phyloP scores from a whole-genome alignment of 1,140 invertebrate species.

The Neelides sp. region DNA sequence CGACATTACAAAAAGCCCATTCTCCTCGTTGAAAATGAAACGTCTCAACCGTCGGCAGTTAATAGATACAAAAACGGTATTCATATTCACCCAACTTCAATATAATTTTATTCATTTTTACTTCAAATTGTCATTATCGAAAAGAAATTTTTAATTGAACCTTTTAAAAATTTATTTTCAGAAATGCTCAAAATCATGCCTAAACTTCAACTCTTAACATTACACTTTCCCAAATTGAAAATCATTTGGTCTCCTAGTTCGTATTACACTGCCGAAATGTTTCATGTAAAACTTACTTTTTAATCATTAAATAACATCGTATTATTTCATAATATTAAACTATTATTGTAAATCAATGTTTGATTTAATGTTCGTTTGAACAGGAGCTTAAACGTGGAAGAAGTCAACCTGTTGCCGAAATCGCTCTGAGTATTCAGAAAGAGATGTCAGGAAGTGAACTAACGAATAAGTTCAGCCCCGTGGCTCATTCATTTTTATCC shows the following conservation, averaged over 20 bases:
- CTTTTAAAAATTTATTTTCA: constrained; percentile 60
- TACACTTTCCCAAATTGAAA: constrained; percentile 84
- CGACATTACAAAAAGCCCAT: constrained; percentile 76
- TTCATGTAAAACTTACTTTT: constrained; percentile 46
- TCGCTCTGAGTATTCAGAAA: constrained; percentile 42
- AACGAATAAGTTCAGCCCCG: constrained; percentile 52
- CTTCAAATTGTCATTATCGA: constrained; percentile 47
- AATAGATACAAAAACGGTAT: background rate
- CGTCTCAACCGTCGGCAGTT: constrained; percentile 64
- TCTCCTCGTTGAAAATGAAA: constrained; percentile 94
- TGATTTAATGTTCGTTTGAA: background rate
- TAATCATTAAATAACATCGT: background rate
- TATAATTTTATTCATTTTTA: constrained; percentile 11
- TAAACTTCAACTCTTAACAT: constrained; percentile 76
- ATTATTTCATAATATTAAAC: background rate
- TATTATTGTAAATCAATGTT: background rate
- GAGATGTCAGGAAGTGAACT: constrained; percentile 28
- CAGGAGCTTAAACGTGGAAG: constrained; percentile 61
- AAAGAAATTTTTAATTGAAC: constrained; percentile 59
- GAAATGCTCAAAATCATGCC: constrained; percentile 34
- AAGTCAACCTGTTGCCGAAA: constrained; percentile 57
- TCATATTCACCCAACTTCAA: constrained; percentile 53
- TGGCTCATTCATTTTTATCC: constrained; percentile 67
- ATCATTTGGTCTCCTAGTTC: constrained; percentile 92
- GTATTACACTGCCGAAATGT: constrained; percentile 85